Evolutionary conservation across 2,797 vertebrate genomes (phyloP), one percentile per base, ranked within the genome.

Genomic region (Sebastolobus altivelis): DNA sequence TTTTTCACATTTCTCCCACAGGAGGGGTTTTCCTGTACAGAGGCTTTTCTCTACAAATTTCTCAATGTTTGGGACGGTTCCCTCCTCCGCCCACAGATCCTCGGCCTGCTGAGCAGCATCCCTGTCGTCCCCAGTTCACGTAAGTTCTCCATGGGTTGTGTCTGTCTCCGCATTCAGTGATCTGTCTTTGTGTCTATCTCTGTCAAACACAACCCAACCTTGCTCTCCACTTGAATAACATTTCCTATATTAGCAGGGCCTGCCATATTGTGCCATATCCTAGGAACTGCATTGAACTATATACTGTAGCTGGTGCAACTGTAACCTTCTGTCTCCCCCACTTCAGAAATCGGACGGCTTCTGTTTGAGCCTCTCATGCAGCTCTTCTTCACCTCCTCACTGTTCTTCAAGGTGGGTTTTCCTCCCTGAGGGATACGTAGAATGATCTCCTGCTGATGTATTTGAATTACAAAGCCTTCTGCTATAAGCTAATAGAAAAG

Each of bases 371-470:
- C 97, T 4, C 90, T 99, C 84, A 93, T 92, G 90, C 96, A 97
- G 82, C 95, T 99, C 25, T 99, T 98, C 90, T 97, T 97, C 91
- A 97, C 97, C 35, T 98, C 98, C 3, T 96, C 96, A 0, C 71
- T 98, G 78, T 98, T 96, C 94, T 98, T 99, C 85, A 99, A 99
- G 97, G 98, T 99, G 95, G 35, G 79, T 14, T 66, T 84, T 55
- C 6, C 9, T 54, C 20, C 58, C 65, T 2, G 25, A 25, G 25
- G 25, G 25, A 25, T 25, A 25, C 25, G 25, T 9, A n/a, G 10
- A 79, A 68, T 40, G 25, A 71, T 14, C 25, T 69, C 12, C 18
- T 6, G 16, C 29, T 37, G 5, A 10, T 52, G 40, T 52, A 8
- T 31, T 55, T 46, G 1, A 59, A 43, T 58, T 27, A 67, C 25